These are phyloP conservation scores for Perithous albicinctus DNA, from an alignment of 2,888 invertebrate genomes.

Conservation along the genomic window DNA sequence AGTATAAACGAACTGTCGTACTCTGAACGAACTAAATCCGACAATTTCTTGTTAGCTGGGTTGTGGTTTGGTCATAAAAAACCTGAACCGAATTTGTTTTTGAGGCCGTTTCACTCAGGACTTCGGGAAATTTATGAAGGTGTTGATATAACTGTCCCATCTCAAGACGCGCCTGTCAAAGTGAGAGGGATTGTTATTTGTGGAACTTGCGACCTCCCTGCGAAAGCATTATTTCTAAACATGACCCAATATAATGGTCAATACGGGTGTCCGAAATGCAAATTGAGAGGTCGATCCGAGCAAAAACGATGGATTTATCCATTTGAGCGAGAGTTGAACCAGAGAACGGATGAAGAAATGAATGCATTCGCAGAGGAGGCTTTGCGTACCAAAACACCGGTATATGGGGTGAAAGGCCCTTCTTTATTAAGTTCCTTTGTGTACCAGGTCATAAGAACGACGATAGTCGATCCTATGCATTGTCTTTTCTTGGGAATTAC, in stretches of 20 bases:
- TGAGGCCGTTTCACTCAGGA: not conserved
- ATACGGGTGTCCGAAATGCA: constrained; percentile 37
- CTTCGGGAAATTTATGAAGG: not conserved
- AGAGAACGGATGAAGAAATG: constrained; percentile 12
- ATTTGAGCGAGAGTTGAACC: not conserved
- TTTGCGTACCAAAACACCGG: not conserved
- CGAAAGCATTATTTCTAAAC: too few relatives aligned
- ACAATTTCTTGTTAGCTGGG: constrained; percentile 51
- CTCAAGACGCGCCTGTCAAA: not conserved
- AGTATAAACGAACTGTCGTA: too few relatives aligned
- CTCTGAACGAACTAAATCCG: constrained; percentile 23
- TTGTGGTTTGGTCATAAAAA: constrained; percentile 32
- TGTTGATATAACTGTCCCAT: not conserved
- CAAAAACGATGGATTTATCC: not conserved
- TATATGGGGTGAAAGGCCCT: constrained; percentile 54
- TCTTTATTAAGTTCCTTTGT: constrained; percentile 3
- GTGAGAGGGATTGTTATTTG: constrained; percentile 16
- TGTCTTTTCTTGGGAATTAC: constrained; percentile 32
- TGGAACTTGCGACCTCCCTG: constrained; percentile 36
- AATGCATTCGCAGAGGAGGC: not conserved
- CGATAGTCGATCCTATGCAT: constrained; percentile 43
- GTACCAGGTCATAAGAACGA: constrained; percentile 35
- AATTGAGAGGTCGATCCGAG: not conserved
- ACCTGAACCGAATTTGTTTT: constrained; percentile 15
- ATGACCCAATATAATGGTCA: too few relatives aligned